Conservation (phyloP, 2,113 vertebrate genomes). For the Fregata magnificens region DNA sequence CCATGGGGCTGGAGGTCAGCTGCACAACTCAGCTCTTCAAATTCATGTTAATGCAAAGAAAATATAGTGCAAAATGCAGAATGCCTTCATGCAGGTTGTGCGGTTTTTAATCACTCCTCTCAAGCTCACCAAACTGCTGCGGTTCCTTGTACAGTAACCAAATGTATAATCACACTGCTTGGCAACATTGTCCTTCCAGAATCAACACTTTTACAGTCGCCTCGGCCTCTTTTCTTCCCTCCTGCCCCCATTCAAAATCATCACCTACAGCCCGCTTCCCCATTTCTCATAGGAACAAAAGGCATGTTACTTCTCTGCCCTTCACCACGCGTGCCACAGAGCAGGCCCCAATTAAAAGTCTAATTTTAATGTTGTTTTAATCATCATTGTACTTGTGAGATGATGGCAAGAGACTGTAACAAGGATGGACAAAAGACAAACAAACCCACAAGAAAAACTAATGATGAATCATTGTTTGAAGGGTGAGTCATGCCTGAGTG, state of each 20-base stretch:
- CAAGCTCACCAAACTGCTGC: not conserved
- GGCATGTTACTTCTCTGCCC: not conserved
- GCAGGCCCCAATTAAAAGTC: not conserved
- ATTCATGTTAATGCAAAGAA: fast-evolving
- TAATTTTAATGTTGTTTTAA: not conserved
- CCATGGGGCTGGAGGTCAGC: not conserved
- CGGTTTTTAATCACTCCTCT: not conserved
- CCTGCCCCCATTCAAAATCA: not conserved
- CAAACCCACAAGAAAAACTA: constrained; percentile 21
- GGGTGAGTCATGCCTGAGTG: constrained; percentile 51
- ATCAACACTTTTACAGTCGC: not conserved
- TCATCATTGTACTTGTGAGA: not conserved
- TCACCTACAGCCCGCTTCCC: not conserved
- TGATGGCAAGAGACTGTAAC: not conserved
- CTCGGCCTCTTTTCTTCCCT: not conserved
- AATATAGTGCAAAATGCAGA: not conserved
- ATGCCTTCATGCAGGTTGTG: not conserved
- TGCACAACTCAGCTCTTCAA: not conserved
- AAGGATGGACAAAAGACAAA: constrained; percentile 46
- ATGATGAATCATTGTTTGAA: constrained; percentile 44
- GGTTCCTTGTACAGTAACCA: not conserved
- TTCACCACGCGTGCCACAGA: fast-evolving
- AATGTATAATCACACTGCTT: not conserved
- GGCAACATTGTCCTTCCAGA: not conserved
- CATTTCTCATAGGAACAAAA: not conserved